phyloP scores from a whole-genome alignment of 2,113 vertebrate genomes.

The Maccullochella peelii region DNA sequence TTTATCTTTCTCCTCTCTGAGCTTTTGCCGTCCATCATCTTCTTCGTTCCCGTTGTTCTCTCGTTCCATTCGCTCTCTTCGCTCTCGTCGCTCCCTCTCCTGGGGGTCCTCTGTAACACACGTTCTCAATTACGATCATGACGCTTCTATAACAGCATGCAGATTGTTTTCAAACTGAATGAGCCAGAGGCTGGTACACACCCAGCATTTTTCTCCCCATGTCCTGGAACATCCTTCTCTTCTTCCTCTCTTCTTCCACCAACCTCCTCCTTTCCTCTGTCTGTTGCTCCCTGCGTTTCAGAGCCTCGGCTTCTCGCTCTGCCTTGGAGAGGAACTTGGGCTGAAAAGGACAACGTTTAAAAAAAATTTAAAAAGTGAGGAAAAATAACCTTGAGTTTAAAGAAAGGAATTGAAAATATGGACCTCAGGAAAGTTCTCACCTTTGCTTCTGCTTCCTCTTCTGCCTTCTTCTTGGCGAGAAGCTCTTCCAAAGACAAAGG shows the following conservation, averaged over 20 bases:
- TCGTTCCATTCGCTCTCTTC: slow-evolving; percentile 94
- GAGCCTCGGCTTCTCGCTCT: slow-evolving; percentile 93
- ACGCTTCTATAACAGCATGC: not conserved
- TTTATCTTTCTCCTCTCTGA: slow-evolving; percentile 97
- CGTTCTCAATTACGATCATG: not conserved
- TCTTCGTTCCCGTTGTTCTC: slow-evolving; percentile 97
- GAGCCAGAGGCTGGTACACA: slow-evolving; percentile 64
- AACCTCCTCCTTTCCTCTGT: slow-evolving; percentile 90
- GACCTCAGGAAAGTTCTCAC: slow-evolving; percentile 68
- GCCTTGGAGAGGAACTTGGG: slow-evolving; percentile 97
- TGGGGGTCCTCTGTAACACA: slow-evolving; percentile 93
- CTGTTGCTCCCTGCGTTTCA: slow-evolving; percentile 91
- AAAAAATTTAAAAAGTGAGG: not conserved
- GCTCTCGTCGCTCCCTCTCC: slow-evolving; percentile 93
- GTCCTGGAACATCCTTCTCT: slow-evolving; percentile 95
- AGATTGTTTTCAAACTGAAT: not conserved
- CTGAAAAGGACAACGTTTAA: slow-evolving; percentile 72
- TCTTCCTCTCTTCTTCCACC: slow-evolving; percentile 94
- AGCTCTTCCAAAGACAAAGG: slow-evolving; percentile 96
- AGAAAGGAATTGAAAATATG: not conserved
- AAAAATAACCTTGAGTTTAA: not conserved
- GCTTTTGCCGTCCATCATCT: slow-evolving; percentile 94
- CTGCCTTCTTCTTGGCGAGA: slow-evolving; percentile 96
- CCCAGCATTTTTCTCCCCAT: slow-evolving; percentile 97
- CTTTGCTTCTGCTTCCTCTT: slow-evolving; percentile 97